Percentiles rank a stretch among this genome's conserved stretches.
Evolutionary conservation across 2,797 vertebrate genomes (phyloP).

Genomic region (Peromyscus nudipes): DNA sequence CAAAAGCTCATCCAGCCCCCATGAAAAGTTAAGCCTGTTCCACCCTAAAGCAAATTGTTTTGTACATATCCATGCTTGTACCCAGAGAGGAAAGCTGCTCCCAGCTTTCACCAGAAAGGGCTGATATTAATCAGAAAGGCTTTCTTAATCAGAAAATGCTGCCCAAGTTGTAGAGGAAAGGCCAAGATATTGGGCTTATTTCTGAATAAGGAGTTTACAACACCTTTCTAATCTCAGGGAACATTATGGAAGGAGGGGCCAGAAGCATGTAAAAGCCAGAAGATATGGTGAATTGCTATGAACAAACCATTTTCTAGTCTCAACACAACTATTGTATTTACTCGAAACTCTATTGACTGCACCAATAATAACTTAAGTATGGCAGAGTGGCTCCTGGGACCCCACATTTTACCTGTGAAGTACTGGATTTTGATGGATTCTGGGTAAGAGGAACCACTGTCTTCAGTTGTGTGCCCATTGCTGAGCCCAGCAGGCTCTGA

Average conservation of each 20-base stretch:
- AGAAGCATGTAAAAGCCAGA: no score
- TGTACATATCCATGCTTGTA: neutral
- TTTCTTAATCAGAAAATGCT: neutral
- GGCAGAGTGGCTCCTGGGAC: no score
- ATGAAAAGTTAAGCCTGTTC: neutral
- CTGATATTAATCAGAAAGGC: neutral
- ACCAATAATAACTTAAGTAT: no score
- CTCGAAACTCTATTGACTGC: no score
- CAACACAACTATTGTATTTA: no score
- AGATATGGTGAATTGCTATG: no score
- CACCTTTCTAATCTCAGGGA: neutral
- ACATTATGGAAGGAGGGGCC: neutral
- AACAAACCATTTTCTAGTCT: no score
- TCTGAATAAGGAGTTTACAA: neutral
- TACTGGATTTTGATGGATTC: no score
- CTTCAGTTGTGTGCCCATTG: neutral
- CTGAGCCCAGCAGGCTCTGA: neutral
- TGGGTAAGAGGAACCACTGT: neutral
- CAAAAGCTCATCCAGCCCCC: neutral
- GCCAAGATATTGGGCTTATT: neutral
- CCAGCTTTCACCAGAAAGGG: neutral
- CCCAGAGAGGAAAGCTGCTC: neutral
- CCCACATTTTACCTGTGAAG: no score
- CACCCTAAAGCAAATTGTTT: neutral
- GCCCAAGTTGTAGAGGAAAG: neutral